These are phyloP conservation scores for Oxyscelio sp. DNA, from an alignment of 2,888 invertebrate genomes.

Conservation along the genomic window DNA sequence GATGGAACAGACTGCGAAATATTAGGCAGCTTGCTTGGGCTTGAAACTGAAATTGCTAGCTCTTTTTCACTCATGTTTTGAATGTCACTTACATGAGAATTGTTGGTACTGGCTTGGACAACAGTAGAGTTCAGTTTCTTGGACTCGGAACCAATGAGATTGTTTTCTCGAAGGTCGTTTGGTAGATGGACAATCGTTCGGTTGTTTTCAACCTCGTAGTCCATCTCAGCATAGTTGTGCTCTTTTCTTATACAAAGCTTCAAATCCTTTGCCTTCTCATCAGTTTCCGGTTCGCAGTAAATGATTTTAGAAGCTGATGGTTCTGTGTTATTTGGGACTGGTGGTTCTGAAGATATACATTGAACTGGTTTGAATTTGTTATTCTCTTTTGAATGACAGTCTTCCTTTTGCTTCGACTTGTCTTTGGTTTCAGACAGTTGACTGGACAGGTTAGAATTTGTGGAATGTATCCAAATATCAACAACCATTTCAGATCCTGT, in stretches of 20 bases:
- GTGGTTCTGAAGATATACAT: background rate
- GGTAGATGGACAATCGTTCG: slow-evolving; percentile 66
- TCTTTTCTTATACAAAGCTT: slow-evolving; percentile 62
- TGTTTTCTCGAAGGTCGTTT: no score
- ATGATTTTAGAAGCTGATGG: no score
- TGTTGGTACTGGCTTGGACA: slow-evolving; percentile 7
- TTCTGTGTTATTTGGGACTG: background rate
- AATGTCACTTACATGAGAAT: slow-evolving; percentile 35
- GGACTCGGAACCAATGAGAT: no score
- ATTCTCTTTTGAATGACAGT: background rate
- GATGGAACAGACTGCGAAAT: slow-evolving; percentile 50
- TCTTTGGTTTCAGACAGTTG: slow-evolving; percentile 44
- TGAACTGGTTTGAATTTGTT: background rate
- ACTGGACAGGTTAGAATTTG: background rate
- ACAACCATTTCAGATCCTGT: slow-evolving; percentile 94
- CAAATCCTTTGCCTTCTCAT: no score
- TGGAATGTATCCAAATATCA: slow-evolving; percentile 89
- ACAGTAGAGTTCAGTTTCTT: no score
- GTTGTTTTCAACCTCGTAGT: slow-evolving; percentile 67
- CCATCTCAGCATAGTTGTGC: slow-evolving; percentile 65
- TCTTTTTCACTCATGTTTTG: slow-evolving; percentile 52
- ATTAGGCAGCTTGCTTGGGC: slow-evolving; percentile 8
- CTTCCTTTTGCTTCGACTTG: slow-evolving; percentile 20
- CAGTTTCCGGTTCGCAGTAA: no score
- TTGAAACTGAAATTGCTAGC: slow-evolving; percentile 34